Percentiles rank a stretch among this genome's conserved stretches.
Evolutionary conservation across 2,888 invertebrate genomes (phyloP).

Genomic region (Epinotia brunnichana): DNA sequence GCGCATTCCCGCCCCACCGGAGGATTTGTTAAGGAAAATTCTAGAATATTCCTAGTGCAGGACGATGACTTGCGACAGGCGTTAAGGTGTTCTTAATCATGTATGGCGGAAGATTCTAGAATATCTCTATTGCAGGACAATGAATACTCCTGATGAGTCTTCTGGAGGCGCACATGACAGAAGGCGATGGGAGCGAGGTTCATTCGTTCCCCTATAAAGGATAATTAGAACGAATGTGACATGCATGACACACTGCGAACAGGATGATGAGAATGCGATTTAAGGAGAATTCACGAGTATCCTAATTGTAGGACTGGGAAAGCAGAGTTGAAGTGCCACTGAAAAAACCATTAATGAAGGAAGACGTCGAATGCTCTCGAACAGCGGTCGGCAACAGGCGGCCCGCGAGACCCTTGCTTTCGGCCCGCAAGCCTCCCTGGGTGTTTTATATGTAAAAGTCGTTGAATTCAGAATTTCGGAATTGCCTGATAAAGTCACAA

Average conservation of each 20-base stretch:
- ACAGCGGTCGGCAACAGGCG: too few relatives aligned
- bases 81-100: background rate
- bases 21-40: constrained; percentile 48
- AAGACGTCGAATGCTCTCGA: background rate
- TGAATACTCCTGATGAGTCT: too few relatives aligned
- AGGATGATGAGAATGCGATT: background rate
- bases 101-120: background rate
- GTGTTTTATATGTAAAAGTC: too few relatives aligned
- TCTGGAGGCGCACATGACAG: background rate
- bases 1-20: constrained; percentile 59
- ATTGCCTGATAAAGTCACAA: too few relatives aligned
- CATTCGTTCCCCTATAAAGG: too few relatives aligned
- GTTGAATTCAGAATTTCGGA: too few relatives aligned
- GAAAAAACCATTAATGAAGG: too few relatives aligned
- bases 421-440: too few relatives aligned
- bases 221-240: too few relatives aligned
- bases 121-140: background rate
- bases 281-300: background rate
- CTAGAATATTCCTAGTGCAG: constrained; percentile 42
- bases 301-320: background rate
- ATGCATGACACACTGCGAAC: background rate
- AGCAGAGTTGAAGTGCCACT: too few relatives aligned
- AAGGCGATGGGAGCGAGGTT: background rate
- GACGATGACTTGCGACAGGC: background rate
- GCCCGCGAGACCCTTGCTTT: too few relatives aligned